Evolutionary conservation across 2,113 vertebrate species (phyloP).

Genomic region (Camelus bactrianus): DNA sequence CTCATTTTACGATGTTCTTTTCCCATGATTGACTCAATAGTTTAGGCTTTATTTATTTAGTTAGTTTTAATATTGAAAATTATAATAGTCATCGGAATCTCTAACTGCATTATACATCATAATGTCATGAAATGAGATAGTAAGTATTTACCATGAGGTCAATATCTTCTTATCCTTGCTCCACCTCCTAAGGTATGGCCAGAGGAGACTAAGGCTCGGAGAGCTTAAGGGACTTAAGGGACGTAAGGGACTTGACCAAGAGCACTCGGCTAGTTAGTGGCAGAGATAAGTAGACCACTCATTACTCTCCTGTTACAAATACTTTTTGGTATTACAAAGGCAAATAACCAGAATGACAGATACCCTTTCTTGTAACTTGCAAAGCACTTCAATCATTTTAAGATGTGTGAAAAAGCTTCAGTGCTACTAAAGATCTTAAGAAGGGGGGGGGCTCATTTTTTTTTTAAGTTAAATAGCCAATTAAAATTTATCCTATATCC

Average conservation of each 20-base stretch:
- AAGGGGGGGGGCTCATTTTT: neutral
- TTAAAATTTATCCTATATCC: neutral
- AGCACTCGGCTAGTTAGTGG: neutral
- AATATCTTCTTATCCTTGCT: neutral
- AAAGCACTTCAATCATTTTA: neutral
- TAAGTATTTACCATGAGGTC: neutral
- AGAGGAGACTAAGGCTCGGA: neutral
- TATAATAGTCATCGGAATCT: neutral
- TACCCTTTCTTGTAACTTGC: neutral
- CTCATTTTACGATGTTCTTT: neutral
- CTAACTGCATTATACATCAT: neutral
- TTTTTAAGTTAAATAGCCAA: slow-evolving; percentile 18
- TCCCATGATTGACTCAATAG: neutral
- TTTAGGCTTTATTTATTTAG: neutral
- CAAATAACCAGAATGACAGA: neutral
- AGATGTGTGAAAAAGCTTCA: neutral
- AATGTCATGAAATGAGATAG: neutral
- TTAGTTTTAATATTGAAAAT: neutral
- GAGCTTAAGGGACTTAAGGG: neutral
- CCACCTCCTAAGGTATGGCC: neutral
- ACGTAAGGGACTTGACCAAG: neutral
- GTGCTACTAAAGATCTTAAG: slow-evolving; percentile 4
- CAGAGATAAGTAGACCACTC: neutral
- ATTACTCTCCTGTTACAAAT: neutral
- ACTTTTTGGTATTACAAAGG: neutral